A percentile compares a stretch with the other conserved stretches of the same genome.
Conservation (phyloP, 2,888 invertebrate species). For the Patella depressa region DNA sequence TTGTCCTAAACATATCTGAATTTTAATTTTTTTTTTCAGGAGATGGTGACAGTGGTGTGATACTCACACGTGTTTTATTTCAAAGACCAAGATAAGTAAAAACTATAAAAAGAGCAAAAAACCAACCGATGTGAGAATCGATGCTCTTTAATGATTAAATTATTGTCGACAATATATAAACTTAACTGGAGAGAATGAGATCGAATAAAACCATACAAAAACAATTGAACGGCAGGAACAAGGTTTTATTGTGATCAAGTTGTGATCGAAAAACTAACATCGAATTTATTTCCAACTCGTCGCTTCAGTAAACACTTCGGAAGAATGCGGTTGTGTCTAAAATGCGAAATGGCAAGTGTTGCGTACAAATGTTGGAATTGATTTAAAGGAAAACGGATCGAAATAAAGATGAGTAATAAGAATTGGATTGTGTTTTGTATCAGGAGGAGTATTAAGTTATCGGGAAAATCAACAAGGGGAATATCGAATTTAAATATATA, state of each 20-base stretch:
- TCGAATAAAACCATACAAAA: conserved; percentile 1
- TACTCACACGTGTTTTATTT: too few species aligned
- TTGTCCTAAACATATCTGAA: too few species aligned
- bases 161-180: background rate
- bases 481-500: conserved; percentile 7
- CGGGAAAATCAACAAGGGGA: conserved; percentile 7
- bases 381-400: conserved; percentile 5
- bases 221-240: background rate
- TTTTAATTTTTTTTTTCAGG: too few species aligned
- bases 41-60: too few species aligned
- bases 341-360: conserved; percentile 10
- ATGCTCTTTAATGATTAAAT: background rate
- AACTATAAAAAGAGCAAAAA: too few species aligned
- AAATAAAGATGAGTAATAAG: conserved; percentile 12
- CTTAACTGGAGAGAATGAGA: background rate
- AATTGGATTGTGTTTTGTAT: conserved; percentile 6
- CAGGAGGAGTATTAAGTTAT: conserved; percentile 1
- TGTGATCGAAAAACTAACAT: conserved; percentile 8
- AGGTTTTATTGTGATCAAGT: conserved; percentile 8
- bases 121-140: background rate
- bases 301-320: conserved; percentile 4
- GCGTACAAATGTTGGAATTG: conserved; percentile 10
- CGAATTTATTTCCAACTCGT: conserved; percentile 7
- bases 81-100: too few species aligned
- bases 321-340: background rate